Conservation (phyloP, 2,888 invertebrate species). For the Microctonus aethiopoides region DNA sequence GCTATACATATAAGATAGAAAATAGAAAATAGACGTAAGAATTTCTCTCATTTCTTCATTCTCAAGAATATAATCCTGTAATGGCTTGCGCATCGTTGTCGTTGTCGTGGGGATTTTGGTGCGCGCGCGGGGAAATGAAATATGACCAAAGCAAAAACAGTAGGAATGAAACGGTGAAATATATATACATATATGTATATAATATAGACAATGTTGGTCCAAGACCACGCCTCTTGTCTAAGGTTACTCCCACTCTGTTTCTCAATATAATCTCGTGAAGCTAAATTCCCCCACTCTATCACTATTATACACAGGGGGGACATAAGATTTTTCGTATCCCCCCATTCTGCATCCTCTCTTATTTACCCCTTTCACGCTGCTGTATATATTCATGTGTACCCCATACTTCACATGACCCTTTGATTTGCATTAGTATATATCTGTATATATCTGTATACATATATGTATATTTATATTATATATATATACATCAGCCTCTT, state of each 20-base stretch:
- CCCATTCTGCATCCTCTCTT: conserved; percentile 40
- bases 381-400: conserved; percentile 23
- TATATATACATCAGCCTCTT: conserved; percentile 53
- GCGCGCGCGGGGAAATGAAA: not conserved
- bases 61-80: conserved; percentile 2
- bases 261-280: conserved; percentile 16
- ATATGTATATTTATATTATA: conserved; percentile 37
- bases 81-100: conserved; percentile 12
- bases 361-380: conserved; percentile 29
- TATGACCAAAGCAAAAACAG: not conserved
- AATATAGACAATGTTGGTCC: conserved; percentile 43
- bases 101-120: conserved; percentile 11
- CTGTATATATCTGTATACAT: conserved; percentile 37
- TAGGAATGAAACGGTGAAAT: conserved; percentile 44
- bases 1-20: not conserved
- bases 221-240: conserved; percentile 66
- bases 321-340: conserved; percentile 62
- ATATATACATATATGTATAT: too few relatives aligned
- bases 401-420: conserved; percentile 35
- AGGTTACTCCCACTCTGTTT: conserved; percentile 59
- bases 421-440: conserved; percentile 28
- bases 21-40: not conserved
- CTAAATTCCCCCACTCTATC: conserved; percentile 41
- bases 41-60: not conserved
- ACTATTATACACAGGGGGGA: conserved; percentile 44